Base-by-base conservation (phyloP, 2,888 invertebrate genomes). In the Epinotia brunnichana region DNA sequence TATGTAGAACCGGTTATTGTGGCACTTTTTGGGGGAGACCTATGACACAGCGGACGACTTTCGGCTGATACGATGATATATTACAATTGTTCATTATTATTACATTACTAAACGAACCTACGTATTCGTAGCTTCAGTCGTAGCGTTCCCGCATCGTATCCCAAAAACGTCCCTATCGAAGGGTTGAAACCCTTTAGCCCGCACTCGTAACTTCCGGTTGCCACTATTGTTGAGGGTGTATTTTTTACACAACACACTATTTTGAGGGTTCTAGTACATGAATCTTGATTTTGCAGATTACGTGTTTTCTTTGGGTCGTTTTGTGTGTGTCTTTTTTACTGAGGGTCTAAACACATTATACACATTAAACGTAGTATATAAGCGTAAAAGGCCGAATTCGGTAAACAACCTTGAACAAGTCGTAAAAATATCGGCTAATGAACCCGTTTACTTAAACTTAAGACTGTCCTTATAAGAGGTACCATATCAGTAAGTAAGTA, bases 141-240 rank as follows among this genome's bases (percentile, higher is more conserved):
- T 29, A 11, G 21, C 66, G 60, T 54, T 2, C 11, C 35, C 71
- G 71, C 44, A 41, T 17, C 66, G 66, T 41, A 3, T 13, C 35
- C 3, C 19, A 4, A 4, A 60, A 60, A 17, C 1, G 17, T 9
- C 44, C 54, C 35, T 17, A 44, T 35, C 41, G 54, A 67, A 67
- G 60, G 71, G 66, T 54, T 54, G 59, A 21, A 71, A 66, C 66
- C 71, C 71, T 71, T 67, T 44, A 29, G 44, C 71, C 71, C 71
- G 71, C 71, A 71, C 66, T 71, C 71, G 66, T 67, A 71, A 71
- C 71, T 71, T 71, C 66, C 71, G 70, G 59, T 19, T 60, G 21
- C 59, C 54, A 60, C 66, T 67, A 54, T 61, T 71, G 71, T 60
- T 66, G 44, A 60, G 60, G 66, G 21, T 61, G 53, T 60, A 54